Evolutionary conservation across 2,113 vertebrate species (phyloP), one percentile per base, ranked within the genome.

Genomic region (Apodemus speciosus): DNA sequence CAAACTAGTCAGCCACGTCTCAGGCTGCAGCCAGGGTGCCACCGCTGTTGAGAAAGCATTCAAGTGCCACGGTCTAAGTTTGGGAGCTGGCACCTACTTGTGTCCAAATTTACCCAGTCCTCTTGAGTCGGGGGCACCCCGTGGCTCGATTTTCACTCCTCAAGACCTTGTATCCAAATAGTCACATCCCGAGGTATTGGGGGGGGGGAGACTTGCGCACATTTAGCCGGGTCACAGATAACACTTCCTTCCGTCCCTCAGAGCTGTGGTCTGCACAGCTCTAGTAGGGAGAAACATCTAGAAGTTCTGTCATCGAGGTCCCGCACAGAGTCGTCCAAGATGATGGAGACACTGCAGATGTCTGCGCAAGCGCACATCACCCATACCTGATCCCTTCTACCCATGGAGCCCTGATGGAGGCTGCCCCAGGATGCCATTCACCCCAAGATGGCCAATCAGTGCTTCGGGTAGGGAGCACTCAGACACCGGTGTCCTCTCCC

Each of bases 341-440:
- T 0, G 9, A 2, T 0, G 20, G 38, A 25, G 30, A 27, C 2
- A 0, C 20, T 2, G 9, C 25, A 0, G 27, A 20, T 3, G 6
- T 58, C n/a, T 30, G 46, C 8, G 35, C 16, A 0, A 0, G 0
- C 20, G n/a, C n/a, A 13, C 13, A 9, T 9, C 66, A 4, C 5
- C 56, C 49, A 2, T 0, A 2, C 18, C 72, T 27, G 35, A 21
- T 20, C 8, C 25, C 60, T 20, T 49, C 40, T 15, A n/a, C 64
- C 30, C 49, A 11, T 9, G n/a, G 7, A 51, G 30, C 51, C 56
- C 0, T 6, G 2, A 18, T 0, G 20, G 83, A 51, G n/a, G 7
- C 35, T 10, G 0, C 8, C 25, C n/a, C 88, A 25, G 38, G 20
- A 58, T 25, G 20, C 77, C 13, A 25, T 14, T 14, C 51, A 25